Evolutionary conservation across 1,140 invertebrate genomes (phyloP), one percentile per base, ranked within the genome.

Genomic region (Orchestia grillus): DNA sequence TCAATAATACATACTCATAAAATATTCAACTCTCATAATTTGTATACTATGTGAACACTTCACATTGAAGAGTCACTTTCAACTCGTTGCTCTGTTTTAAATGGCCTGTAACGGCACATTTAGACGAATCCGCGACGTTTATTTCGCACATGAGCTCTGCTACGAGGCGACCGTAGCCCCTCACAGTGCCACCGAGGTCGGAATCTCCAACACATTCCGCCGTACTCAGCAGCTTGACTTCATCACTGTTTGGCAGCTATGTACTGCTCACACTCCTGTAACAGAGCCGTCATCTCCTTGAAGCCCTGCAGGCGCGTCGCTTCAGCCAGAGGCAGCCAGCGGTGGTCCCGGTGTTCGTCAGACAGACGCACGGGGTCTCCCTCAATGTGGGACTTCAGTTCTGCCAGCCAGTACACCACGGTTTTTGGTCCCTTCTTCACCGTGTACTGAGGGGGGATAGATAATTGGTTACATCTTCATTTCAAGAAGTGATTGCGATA

Each of bases 351-450:
- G 44, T 45, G 44, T n/a, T 94, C 92, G 8, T 94, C 92, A 36
- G 92, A 94, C 43, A 94, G 44, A 94, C 92, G 92, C 6, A 94
- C 44, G 44, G 92, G 92, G 44, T 94, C 92, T n/a, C 44, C 92
- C 43, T 44, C 44, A 19, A 77, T 77, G 41, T 44, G 44, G 23
- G 92, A 44, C 6, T 45, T 44, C 23, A 94, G 44, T 40, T 94
- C 92, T 16, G 92, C 92, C 43, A 94, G 92, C 92, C 92, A 94
- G 44, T 45, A 94, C 92, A 94, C 44, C 43, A 94, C 92, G 44
- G 40, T 36, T 44, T 94, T 94, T 11, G 92, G 92, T 0, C 44
- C 92, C 3, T 41, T 41, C 44, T 47, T 94, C 41, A 47, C 19
- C 11, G 3, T 15, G 44, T 94, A 94, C 92, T 94, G 92, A 77